Base-by-base conservation (phyloP, 2,888 invertebrate species). In the Ametastegia equiseti region DNA sequence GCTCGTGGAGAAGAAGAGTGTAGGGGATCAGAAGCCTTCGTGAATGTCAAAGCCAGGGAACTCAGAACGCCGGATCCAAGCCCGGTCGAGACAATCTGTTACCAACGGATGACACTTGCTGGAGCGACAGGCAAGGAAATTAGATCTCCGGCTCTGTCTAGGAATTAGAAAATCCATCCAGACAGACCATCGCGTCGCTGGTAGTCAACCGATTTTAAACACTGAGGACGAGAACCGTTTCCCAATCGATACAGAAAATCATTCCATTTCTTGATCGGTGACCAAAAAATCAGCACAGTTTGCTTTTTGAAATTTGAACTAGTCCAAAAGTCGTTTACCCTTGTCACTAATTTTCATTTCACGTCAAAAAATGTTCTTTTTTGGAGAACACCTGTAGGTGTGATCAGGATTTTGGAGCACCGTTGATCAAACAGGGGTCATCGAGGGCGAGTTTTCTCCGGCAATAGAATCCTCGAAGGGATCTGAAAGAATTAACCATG, bases 61-160 rank as follows among this genome's bases (percentile, higher is more conserved):
- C 39, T 39, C 36, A n/a, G n/a, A n/a, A n/a, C n/a, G 15, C 15
- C 9, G 39, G 9, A 19, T n/a, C 19, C 33, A n/a, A 27, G n/a
- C 39, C 42, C n/a, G 39, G 36, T 15, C 39, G 39, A 15, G 71
- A 71, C 27, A 42, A 50, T 30, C 33, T 54, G 75, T 50, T 33
- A 54, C 50, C 50, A 36, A 75, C 36, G 75, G 75, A 33, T 75
- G 75, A 50, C 36, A 54, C 50, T 54, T 23, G 23, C 75, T 50
- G 11, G 86, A 87, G 87, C 86, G 88, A 85, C 88, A 88, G 86
- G 75, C 85, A 86, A 86, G 88, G 88, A 88, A 88, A 88, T 88
- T 88, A 88, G 88, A 88, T 88, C 88, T 87, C 84, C 86, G 85
- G 83, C 83, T 84, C 83, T 85, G 86, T 87, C 87, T 87, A 86